Percentiles rank a stretch among this genome's conserved stretches.
Conservation (phyloP, 2,888 invertebrate species). For the Philereme vetulata region DNA sequence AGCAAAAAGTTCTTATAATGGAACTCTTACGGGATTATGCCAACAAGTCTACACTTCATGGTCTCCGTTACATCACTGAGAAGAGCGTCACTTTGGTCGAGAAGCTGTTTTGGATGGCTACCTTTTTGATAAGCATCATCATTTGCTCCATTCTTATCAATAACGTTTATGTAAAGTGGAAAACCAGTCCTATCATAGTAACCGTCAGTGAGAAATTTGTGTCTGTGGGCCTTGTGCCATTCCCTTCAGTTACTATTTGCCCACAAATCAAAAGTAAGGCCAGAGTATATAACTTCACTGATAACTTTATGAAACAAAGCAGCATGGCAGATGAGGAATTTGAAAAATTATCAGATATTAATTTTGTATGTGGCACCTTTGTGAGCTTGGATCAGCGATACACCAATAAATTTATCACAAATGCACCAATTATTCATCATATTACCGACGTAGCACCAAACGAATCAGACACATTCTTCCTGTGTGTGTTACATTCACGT, state of each 20-base stretch:
- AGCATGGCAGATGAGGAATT: too few relatives aligned
- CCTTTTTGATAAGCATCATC: constrained; percentile 47
- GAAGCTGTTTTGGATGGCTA: constrained; percentile 51
- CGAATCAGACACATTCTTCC: too few relatives aligned
- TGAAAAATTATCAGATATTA: constrained; percentile 2
- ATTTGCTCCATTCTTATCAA: constrained; percentile 49
- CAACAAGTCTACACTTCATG: constrained; percentile 20
- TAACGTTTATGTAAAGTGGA: constrained; percentile 57
- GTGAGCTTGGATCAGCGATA: neutral
- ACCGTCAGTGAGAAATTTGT: constrained; percentile 53
- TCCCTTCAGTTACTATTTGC: constrained; percentile 60
- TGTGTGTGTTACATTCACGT: too few relatives aligned
- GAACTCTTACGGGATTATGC: constrained; percentile 21
- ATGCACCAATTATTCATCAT: constrained; percentile 2
- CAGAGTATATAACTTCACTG: constrained; percentile 31
- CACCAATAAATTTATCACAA: constrained; percentile 9
- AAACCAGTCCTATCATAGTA: constrained; percentile 57
- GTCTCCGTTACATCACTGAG: constrained; percentile 18
- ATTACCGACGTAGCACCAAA: constrained; percentile 36
- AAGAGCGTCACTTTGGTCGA: constrained; percentile 16
- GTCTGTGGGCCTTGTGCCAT: constrained; percentile 57
- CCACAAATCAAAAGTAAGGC: constrained; percentile 49
- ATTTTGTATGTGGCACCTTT: constrained; percentile 1
- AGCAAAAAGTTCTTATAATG: constrained; percentile 47
- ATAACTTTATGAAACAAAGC: too few relatives aligned